Evolutionary conservation across 35 echinoderm and acorn worm species (phyloP).

Genomic region (Anneissia japonica): DNA sequence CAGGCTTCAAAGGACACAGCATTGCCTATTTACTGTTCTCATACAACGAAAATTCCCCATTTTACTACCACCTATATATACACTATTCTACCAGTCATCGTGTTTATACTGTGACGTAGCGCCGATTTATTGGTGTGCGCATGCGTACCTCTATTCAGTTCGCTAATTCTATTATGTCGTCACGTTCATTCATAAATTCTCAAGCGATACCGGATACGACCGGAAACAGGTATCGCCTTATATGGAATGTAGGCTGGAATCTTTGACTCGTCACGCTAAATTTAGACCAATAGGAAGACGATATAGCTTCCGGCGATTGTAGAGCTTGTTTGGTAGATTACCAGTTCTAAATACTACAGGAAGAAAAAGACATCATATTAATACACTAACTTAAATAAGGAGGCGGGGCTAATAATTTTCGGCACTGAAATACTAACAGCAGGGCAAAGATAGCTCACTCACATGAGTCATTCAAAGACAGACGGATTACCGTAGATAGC

Average conservation of each 20-base stretch:
- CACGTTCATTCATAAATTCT: not conserved
- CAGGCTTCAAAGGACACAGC: too few species aligned
- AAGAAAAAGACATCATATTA: not conserved
- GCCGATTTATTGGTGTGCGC: not conserved
- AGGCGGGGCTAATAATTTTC: not conserved
- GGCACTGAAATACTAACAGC: not conserved
- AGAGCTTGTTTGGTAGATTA: not conserved
- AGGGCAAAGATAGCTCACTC: not conserved
- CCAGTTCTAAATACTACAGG: not conserved
- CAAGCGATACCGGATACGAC: not conserved
- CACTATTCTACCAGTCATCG: not conserved
- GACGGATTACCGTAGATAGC: not conserved
- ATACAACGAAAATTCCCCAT: not conserved
- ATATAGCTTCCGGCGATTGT: not conserved
- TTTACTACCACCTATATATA: not conserved
- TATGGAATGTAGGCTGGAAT: not conserved
- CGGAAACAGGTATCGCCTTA: not conserved
- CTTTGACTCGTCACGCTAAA: not conserved
- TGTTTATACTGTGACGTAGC: not conserved
- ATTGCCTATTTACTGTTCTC: too few species aligned
- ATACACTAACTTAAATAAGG: not conserved
- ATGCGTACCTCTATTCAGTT: not conserved
- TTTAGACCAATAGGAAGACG: not conserved
- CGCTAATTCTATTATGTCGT: not conserved
- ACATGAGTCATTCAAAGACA: not conserved